Percentiles rank a stretch among this genome's conserved stretches.
phyloP scores from a whole-genome alignment of 2,888 invertebrate genomes.

The Pandemis cinnamomeana region DNA sequence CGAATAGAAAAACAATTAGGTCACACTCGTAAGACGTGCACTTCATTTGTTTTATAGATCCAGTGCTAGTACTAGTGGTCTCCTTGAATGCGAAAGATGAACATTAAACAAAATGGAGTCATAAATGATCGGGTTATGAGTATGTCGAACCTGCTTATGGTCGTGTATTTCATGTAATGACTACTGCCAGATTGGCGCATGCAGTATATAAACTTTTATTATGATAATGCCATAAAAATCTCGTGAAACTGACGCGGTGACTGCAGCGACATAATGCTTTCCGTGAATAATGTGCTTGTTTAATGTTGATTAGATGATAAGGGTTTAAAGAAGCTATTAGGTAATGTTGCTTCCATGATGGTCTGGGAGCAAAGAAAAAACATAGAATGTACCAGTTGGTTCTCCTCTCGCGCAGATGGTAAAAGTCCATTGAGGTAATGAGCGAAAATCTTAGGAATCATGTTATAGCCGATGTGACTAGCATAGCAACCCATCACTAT shows the following conservation, averaged over 20 bases:
- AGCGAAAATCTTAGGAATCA: too few species aligned
- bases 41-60: neutral
- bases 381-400: too few species aligned
- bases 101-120: neutral
- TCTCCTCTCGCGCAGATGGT: too few species aligned
- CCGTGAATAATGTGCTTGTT: neutral
- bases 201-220: conserved; percentile 24
- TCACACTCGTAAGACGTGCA: neutral
- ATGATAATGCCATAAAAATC: conserved; percentile 20
- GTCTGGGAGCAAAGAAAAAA: too few species aligned
- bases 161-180: conserved; percentile 16
- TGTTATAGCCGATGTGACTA: too few species aligned
- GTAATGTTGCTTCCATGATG: too few species aligned
- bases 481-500: too few species aligned
- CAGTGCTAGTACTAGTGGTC: neutral
- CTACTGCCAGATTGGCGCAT: conserved; percentile 14
- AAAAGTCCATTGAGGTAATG: too few species aligned
- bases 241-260: conserved; percentile 9
- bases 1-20: too few species aligned
- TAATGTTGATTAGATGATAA: neutral
- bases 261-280: conserved; percentile 6
- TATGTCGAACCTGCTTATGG: neutral
- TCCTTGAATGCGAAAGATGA: neutral
- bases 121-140: conserved; percentile 12
- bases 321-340: neutral